Conservation (phyloP, 2,797 vertebrate species). For the Sebastes hopkinsi region DNA sequence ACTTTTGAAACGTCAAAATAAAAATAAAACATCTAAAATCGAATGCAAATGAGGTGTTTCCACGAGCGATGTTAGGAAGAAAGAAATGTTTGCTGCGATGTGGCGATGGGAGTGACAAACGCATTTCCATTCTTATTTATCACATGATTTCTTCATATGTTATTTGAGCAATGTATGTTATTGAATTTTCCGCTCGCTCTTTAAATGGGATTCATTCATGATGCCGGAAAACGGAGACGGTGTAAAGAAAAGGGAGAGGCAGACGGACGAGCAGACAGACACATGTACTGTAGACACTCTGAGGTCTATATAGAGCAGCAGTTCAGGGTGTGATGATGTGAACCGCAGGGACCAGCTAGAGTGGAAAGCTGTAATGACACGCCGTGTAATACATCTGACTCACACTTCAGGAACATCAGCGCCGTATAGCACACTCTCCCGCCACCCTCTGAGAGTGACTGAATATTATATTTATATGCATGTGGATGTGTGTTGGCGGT, state of each 20-base stretch:
- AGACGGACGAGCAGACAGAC: conserved; percentile 30
- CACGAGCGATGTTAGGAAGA: neutral
- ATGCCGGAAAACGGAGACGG: neutral
- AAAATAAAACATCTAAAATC: neutral
- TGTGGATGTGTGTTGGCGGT: conserved; percentile 32
- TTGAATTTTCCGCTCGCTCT: neutral
- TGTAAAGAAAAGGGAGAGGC: neutral
- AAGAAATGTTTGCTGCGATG: conserved; percentile 8
- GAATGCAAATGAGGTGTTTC: conserved; percentile 30
- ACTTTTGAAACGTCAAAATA: conserved; percentile 38
- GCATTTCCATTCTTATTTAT: neutral
- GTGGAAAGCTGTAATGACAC: conserved; percentile 74
- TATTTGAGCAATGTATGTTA: neutral
- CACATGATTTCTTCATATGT: neutral
- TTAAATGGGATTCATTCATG: neutral
- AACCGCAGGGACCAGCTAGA: conserved; percentile 53
- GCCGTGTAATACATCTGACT: conserved; percentile 75
- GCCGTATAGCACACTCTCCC: conserved; percentile 33
- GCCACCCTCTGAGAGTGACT: conserved; percentile 37
- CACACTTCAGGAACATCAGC: conserved; percentile 68
- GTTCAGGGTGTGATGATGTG: conserved; percentile 69
- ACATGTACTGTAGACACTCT: conserved; percentile 39
- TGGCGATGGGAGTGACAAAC: neutral
- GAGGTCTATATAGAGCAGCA: conserved; percentile 48
- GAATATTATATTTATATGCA: conserved; percentile 43